These are phyloP conservation scores for Prosopocoilus inquinatus DNA, from an alignment of 2,888 invertebrate genomes.

Conservation along the genomic window DNA sequence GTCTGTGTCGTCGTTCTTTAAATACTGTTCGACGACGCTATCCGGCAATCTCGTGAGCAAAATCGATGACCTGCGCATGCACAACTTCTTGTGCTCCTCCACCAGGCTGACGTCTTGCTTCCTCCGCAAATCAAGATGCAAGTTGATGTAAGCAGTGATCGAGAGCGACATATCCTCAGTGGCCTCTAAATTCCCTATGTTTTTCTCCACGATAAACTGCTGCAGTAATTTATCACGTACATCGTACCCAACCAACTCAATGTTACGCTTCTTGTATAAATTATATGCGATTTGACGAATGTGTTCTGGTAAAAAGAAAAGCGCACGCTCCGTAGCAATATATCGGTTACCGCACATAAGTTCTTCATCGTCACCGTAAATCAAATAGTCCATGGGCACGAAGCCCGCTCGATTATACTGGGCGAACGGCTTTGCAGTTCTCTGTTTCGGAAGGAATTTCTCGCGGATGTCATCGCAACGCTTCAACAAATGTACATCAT, in stretches of 20 bases:
- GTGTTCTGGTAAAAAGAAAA: conserved; percentile 4
- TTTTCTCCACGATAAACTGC: conserved; percentile 7
- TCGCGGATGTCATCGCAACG: too few relatives aligned
- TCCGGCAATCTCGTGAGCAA: conserved; percentile 13
- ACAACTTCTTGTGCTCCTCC: conserved; percentile 8
- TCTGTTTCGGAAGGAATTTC: neutral
- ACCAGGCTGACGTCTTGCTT: neutral
- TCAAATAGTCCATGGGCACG: neutral
- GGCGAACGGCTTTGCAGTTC: too few relatives aligned
- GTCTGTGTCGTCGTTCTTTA: conserved; percentile 8
- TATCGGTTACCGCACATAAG: conserved; percentile 1
- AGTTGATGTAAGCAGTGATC: neutral
- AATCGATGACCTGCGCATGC: conserved; percentile 16
- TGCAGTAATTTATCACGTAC: conserved; percentile 9
- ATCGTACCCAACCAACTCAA: conserved; percentile 9
- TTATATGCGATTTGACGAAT: conserved; percentile 8
- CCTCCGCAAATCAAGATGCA: neutral
- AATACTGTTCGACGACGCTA: conserved; percentile 9
- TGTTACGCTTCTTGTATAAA: neutral
- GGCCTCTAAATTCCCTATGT: neutral
- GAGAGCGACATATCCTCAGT: neutral
- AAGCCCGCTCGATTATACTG: too few relatives aligned
- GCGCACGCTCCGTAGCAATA: neutral
- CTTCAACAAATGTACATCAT: too few relatives aligned
- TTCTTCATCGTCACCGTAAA: conserved; percentile 4